These are phyloP conservation scores for Seira musarum DNA, from an alignment of 2,888 invertebrate species.

Conservation along the genomic window DNA sequence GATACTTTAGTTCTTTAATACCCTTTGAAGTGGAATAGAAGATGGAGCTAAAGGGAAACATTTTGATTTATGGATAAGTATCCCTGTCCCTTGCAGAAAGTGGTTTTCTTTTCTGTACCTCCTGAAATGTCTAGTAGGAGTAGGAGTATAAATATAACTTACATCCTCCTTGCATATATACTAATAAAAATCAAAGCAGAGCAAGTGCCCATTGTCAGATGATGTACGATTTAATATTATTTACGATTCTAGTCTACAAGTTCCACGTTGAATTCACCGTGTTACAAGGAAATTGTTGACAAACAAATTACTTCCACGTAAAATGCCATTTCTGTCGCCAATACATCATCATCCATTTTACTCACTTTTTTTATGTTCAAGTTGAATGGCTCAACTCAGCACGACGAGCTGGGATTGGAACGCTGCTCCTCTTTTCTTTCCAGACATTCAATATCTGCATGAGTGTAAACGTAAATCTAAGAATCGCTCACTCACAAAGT, in stretches of 20 bases:
- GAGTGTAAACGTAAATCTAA: too few species aligned
- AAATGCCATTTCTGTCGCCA: neutral
- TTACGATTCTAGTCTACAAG: too few species aligned
- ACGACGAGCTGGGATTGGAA: neutral
- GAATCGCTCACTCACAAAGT: neutral
- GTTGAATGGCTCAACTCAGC: neutral
- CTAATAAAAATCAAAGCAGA: too few species aligned
- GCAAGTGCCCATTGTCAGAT: too few species aligned
- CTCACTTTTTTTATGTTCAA: neutral
- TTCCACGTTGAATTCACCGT: too few species aligned
- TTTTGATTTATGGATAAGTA: conserved; percentile 9
- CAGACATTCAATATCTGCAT: too few species aligned
- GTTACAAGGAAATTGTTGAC: conserved; percentile 12
- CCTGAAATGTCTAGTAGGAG: too few species aligned
- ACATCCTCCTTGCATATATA: too few species aligned
- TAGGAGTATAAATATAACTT: too few species aligned
- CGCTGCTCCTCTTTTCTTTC: neutral
- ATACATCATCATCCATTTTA: conserved; percentile 31
- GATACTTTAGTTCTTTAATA: neutral
- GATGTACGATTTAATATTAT: too few species aligned
- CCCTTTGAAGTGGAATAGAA: neutral
- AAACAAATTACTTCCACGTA: conserved; percentile 30
- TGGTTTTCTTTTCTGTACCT: too few species aligned
- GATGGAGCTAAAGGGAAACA: neutral
- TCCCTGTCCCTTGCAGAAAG: neutral